Evolutionary conservation across 2,113 vertebrate species (phyloP).

Genomic region (Hirundichthys speculiger): DNA sequence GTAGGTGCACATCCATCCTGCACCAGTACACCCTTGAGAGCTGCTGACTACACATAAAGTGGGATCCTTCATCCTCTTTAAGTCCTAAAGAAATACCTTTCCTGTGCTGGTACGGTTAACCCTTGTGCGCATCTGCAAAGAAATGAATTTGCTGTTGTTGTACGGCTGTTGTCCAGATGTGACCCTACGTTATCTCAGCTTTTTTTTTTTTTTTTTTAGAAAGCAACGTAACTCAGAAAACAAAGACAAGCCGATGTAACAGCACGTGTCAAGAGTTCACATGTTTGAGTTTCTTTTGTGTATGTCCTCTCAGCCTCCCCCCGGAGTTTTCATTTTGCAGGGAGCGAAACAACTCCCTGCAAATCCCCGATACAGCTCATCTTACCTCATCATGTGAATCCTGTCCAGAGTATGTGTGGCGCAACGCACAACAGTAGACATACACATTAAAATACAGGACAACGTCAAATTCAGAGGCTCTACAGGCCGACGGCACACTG

Average conservation of each 20-base stretch:
- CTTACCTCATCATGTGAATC: slow-evolving; percentile 23
- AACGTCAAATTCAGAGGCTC: background rate
- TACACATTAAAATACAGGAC: slow-evolving; percentile 16
- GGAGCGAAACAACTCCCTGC: slow-evolving; percentile 2
- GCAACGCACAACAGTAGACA: slow-evolving; percentile 10
- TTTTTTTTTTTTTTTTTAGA: slow-evolving; percentile 53
- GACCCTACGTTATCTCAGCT: slow-evolving; percentile 1
- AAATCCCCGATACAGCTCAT: slow-evolving; percentile 2
- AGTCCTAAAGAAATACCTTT: slow-evolving; percentile 50
- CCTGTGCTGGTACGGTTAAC: slow-evolving; percentile 29
- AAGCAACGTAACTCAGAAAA: slow-evolving; percentile 35
- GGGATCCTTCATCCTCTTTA: slow-evolving; percentile 39
- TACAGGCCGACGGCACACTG: no score
- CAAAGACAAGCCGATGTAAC: slow-evolving; percentile 21
- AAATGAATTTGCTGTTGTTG: slow-evolving; percentile 23
- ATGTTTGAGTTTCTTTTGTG: background rate
- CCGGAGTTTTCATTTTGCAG: slow-evolving; percentile 13
- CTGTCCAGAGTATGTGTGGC: slow-evolving; percentile 1
- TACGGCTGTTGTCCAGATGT: slow-evolving; percentile 61
- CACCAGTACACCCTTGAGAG: slow-evolving; percentile 23
- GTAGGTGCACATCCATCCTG: slow-evolving; percentile 33
- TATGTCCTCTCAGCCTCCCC: background rate
- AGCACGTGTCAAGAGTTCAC: slow-evolving; percentile 32
- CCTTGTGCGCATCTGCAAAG: slow-evolving; percentile 35
- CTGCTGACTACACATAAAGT: slow-evolving; percentile 38